Evolutionary conservation across 2,888 invertebrate genomes (phyloP), one percentile per base, ranked within the genome.

Genomic region (Sphecodes monilicornis): DNA sequence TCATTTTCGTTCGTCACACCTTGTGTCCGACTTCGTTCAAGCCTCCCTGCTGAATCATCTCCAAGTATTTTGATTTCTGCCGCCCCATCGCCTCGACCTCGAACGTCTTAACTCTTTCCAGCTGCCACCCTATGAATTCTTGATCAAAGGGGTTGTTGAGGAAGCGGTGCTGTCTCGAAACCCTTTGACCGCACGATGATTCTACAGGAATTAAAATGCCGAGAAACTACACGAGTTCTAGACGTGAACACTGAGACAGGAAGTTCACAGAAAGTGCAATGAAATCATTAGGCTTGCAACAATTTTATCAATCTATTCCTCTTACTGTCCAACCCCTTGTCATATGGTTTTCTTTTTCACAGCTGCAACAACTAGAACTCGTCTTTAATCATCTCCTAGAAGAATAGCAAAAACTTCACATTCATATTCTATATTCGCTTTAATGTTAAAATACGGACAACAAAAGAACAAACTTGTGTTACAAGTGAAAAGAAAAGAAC

Each of bases 1-100:
- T 79, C 83, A 84, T 75, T 83, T 84, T 84, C 78, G 64, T 84
- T 83, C 83, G 83, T 84, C 83, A 83, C 84, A 82, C 78, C 78
- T 76, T 76, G 84, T 77, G 82, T 60, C 29, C 64, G 66, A 43
- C 54, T 41, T 80, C 57, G 46, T 16, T 64, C 43, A 16, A 16
- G 32, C 68, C 32, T 82, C 75, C 41, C 36, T 46, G 84, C 83
- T 83, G 84, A 84, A 78, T 84, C 84, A 84, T 50, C 32, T 60
- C 71, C 39, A 60, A 66, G 69, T 73, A 41, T 75, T 75, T 78
- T 78, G 70, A 84, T 78, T 78, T 50, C 54, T 41, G 18, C 74
- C 77, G 74, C 57, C 76, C 60, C 41, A 11, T 41, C 39, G 39
- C 22, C 50, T 8, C 50, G 32, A 13, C 41, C 8, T 3, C 32